Evolutionary conservation across 2,888 invertebrate species (phyloP).

Genomic region (Himalopsyche kuldschensis): DNA sequence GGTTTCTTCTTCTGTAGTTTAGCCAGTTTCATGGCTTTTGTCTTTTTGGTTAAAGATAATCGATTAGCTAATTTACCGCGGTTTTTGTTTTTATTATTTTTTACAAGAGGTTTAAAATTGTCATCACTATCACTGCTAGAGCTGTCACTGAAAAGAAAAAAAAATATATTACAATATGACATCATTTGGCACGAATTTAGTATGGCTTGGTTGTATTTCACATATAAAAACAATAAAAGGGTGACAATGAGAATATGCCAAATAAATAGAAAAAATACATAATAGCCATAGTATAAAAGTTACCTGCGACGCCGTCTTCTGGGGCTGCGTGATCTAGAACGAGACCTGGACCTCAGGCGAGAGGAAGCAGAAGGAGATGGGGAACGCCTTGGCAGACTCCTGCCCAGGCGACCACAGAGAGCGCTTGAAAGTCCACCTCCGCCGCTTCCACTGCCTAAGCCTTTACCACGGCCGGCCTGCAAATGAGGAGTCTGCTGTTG

Average conservation of each 20-base stretch:
- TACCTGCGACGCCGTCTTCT: conserved; percentile 25
- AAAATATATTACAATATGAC: conserved; percentile 7
- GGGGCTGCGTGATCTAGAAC: conserved; percentile 32
- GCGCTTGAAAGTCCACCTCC: conserved; percentile 53
- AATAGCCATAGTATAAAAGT: not conserved
- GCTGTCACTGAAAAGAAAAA: conserved; percentile 49
- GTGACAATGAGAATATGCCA: not conserved
- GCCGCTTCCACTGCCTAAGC: not conserved
- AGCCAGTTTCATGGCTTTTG: conserved; percentile 29
- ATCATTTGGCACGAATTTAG: not conserved
- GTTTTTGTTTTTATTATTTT: conserved; percentile 42
- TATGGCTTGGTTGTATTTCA: no score
- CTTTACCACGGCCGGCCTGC: conserved; percentile 40
- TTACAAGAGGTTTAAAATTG: conserved; percentile 52
- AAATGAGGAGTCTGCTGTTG: conserved; percentile 40
- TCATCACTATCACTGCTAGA: conserved; percentile 61
- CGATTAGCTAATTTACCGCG: conserved; percentile 60
- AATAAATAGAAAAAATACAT: not conserved
- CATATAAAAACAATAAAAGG: not conserved
- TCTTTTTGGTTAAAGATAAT: conserved; percentile 56
- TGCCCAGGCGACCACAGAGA: conserved; percentile 62
- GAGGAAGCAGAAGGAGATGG: conserved; percentile 3
- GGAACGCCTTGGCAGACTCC: not conserved
- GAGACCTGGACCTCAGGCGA: conserved; percentile 3
- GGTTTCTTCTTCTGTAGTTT: conserved; percentile 46